These are phyloP conservation scores for Camelus dromedarius DNA, from an alignment of 2,113 vertebrate species.

Conservation along the genomic window DNA sequence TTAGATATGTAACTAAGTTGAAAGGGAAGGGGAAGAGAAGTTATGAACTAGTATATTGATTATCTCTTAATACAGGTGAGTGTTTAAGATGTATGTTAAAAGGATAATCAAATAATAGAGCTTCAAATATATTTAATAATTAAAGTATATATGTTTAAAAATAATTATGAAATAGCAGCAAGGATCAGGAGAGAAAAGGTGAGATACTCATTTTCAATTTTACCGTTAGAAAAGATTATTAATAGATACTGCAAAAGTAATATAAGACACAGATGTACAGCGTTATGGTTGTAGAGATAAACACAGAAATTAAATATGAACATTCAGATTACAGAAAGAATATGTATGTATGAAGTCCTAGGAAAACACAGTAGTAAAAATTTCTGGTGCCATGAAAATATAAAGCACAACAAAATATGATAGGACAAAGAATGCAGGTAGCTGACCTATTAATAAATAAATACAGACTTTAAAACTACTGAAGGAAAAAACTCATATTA, in stretches of 20 bases:
- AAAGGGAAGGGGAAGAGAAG: neutral
- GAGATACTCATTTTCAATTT: neutral
- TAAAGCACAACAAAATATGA: neutral
- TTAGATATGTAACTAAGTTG: neutral
- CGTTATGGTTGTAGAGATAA: neutral
- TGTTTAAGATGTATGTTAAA: neutral
- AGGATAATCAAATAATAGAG: neutral
- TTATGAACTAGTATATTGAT: neutral
- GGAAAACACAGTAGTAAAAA: neutral
- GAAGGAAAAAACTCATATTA: neutral
- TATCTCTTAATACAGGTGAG: neutral
- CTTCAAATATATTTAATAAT: neutral
- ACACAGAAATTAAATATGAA: neutral
- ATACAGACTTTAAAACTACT: neutral
- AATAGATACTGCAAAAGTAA: neutral
- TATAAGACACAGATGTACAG: neutral
- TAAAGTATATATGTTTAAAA: neutral
- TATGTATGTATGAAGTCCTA: neutral
- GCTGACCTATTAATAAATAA: neutral
- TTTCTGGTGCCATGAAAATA: neutral
- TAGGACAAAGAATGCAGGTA: neutral
- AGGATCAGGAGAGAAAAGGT: neutral
- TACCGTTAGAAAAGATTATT: neutral
- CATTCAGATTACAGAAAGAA: neutral
- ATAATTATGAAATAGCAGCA: neutral